A percentile compares a stretch with the other conserved stretches of the same genome.
These are phyloP conservation scores for Strigops habroptila DNA, from an alignment of 2,113 vertebrate genomes.

Conservation along the genomic window DNA sequence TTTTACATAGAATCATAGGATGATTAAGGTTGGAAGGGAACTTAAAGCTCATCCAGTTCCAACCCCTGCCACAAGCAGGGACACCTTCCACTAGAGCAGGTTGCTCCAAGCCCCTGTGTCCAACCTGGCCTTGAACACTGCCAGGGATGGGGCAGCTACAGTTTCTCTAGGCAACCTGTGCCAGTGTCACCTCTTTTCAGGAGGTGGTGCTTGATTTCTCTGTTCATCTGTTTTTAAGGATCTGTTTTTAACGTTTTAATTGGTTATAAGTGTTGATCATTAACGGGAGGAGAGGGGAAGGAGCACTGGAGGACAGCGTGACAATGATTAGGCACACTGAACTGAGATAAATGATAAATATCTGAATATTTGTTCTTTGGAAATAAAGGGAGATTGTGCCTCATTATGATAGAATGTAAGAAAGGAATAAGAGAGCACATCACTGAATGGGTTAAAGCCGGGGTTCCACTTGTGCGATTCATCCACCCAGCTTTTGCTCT, in stretches of 20 bases:
- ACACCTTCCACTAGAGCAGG: background rate
- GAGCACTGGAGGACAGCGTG: background rate
- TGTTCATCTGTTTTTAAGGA: background rate
- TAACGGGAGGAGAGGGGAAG: background rate
- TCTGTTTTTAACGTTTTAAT: background rate
- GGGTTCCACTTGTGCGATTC: rapidly evolving
- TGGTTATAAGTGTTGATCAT: background rate
- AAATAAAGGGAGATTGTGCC: background rate
- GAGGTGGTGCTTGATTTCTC: background rate
- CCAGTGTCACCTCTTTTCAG: too few species aligned
- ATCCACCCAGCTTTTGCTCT: too few species aligned
- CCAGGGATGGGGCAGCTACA: too few species aligned
- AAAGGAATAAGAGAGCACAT: background rate
- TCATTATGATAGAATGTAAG: background rate
- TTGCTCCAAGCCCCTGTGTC: too few species aligned
- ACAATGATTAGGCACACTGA: background rate
- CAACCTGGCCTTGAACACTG: too few species aligned
- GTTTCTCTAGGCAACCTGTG: too few species aligned
- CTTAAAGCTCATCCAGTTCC: background rate
- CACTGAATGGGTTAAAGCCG: background rate
- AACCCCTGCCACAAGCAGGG: background rate
- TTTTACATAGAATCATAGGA: background rate
- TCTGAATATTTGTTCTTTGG: background rate
- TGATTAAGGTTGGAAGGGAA: background rate
- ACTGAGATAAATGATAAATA: background rate